Base-by-base conservation (phyloP, 2,797 vertebrate genomes). In the Margarornis squamiger region DNA sequence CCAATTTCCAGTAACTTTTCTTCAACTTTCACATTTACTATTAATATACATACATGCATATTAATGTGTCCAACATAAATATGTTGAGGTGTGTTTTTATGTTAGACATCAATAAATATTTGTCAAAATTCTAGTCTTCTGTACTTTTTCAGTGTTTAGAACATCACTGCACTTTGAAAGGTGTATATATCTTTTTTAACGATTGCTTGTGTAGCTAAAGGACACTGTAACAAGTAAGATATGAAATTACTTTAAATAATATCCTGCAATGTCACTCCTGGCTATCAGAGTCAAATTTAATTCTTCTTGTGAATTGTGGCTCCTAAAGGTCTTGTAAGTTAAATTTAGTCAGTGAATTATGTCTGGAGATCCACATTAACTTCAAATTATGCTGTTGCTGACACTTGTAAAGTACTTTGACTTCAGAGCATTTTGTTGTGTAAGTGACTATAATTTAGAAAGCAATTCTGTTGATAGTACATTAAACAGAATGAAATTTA, bases 321-420 rank as follows among this genome's bases (percentile, higher is more conserved):
- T 95, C 30, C 32, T 88, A 78, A 81, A 90, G 73, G 49, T 77
- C 82, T 90, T 82, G 17, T 59, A 82, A 84, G 59, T 88, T 92
- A 79, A 81, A 86, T 88, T 78, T 86, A 65, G 70, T 58, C 34
- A 57, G 45, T 86, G 59, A 76, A 81, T 94, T 94, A 87, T 74
- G 38, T 63, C 57, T 85, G 77, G 86, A 79, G 34, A 80, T 74
- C 19, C 27, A 41, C 32, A 71, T 87, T 71, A 92, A 52, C 71
- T 94, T 95, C 74, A 87, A 77, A 95, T 90, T 92, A 77, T 65
- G 39, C 45, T 87, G 43, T 49, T 90, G 46, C 61, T 93, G 75
- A 92, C 78, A 89, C 71, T 87, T 95, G 52, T 70, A 85, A 91
- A 73, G 54, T 91, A 74, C 45, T 87, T 92, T 81, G 55, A 85